Percentiles rank a stretch among this genome's conserved stretches.
Conservation (phyloP, 2,113 vertebrate genomes). For the Rhea pennata region DNA sequence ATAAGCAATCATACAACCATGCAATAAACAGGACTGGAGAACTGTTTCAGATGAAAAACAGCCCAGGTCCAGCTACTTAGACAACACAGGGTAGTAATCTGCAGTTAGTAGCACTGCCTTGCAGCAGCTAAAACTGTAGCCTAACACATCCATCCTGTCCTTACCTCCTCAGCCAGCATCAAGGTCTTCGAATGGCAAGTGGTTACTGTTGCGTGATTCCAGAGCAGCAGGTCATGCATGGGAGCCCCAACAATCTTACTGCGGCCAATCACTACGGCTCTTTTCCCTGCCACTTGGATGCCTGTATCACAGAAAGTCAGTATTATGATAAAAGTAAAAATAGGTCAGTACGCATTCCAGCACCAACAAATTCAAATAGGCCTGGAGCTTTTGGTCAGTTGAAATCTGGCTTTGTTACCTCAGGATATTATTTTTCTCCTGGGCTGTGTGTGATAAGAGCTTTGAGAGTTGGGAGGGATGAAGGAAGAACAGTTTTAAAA, state of each 20-base stretch:
- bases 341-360: not conserved
- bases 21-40: not conserved
- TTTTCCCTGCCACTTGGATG: slow-evolving; percentile 88
- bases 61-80: not conserved
- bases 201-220: slow-evolving; percentile 95
- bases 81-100: not conserved
- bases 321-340: not conserved
- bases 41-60: not conserved
- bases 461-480: not conserved
- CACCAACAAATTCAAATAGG: rapidly evolving
- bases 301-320: slow-evolving; percentile 73
- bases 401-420: not conserved
- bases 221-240: slow-evolving; percentile 96
- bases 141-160: not conserved
- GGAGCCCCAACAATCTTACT: slow-evolving; percentile 98
- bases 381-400: not conserved
- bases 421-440: not conserved
- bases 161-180: slow-evolving; percentile 88
- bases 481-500: not conserved
- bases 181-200: slow-evolving; percentile 95
- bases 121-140: not conserved
- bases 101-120: not conserved
- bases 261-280: slow-evolving; percentile 92
- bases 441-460: not conserved
- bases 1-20: not conserved